Evolutionary conservation across 2,888 invertebrate genomes (phyloP).

Genomic region (Clitarchus hookeri): DNA sequence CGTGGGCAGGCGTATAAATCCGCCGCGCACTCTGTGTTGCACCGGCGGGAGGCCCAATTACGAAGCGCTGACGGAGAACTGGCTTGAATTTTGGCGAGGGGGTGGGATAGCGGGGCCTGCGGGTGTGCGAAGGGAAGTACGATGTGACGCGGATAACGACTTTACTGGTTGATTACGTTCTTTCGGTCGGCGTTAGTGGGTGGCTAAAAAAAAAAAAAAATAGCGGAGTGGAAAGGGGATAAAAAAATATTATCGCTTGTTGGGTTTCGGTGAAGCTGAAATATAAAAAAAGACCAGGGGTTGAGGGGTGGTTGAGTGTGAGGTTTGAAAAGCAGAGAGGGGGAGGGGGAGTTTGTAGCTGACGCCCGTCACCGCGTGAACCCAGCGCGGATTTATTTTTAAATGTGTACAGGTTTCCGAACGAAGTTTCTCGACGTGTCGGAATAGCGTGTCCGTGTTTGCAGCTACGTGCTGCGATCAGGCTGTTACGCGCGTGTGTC

Average conservation of each 20-base stretch:
- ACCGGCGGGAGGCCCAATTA: not conserved
- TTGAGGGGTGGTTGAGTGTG: not conserved
- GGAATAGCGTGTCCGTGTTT: too few relatives aligned
- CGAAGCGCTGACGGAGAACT: conserved; percentile 7
- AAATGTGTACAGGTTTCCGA: too few relatives aligned
- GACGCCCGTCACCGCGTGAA: not conserved
- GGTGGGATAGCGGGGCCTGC: not conserved
- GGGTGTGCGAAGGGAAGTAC: not conserved
- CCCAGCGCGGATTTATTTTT: not conserved
- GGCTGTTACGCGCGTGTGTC: too few relatives aligned
- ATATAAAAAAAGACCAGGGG: too few relatives aligned
- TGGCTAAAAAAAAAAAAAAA: too few relatives aligned
- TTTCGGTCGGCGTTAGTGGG: not conserved
- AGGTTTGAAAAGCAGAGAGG: not conserved
- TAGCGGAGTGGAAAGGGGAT: not conserved
- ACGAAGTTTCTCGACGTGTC: too few relatives aligned
- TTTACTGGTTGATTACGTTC: not conserved
- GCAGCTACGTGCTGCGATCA: too few relatives aligned
- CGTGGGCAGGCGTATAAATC: not conserved
- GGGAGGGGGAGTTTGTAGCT: not conserved
- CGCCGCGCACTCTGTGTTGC: not conserved
- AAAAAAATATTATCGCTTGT: not conserved
- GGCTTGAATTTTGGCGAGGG: not conserved
- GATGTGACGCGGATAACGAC: not conserved
- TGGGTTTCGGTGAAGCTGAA: too few relatives aligned